Percentiles rank a stretch among this genome's conserved stretches.
Conservation (phyloP, 2,113 vertebrate genomes). For the Chinchilla lanigera region DNA sequence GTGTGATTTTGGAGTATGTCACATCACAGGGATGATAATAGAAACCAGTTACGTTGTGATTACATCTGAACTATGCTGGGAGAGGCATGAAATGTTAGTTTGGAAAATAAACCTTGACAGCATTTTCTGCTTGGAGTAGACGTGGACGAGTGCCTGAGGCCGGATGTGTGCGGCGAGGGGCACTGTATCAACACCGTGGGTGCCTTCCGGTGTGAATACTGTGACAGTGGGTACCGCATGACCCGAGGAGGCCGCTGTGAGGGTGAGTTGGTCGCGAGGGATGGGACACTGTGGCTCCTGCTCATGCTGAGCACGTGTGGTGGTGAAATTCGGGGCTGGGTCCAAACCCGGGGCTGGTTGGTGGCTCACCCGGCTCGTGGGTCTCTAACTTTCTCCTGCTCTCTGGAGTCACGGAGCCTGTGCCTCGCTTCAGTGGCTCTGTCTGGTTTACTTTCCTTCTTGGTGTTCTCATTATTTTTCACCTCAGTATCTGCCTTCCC, state of each 20-base stretch:
- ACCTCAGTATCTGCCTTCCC: background rate
- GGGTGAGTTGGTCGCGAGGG: conserved; percentile 81
- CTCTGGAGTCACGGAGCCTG: background rate
- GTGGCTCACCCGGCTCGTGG: accelerated
- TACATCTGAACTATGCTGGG: background rate
- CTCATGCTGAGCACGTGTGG: accelerated
- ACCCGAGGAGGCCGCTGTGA: conserved; percentile 87
- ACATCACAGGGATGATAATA: background rate
- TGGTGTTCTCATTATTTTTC: background rate
- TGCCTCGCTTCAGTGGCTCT: background rate
- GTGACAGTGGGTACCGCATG: conserved; percentile 89
- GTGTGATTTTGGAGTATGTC: background rate
- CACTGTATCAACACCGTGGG: conserved; percentile 90
- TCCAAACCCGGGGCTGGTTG: accelerated
- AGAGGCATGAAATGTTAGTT: background rate
- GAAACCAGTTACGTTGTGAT: background rate
- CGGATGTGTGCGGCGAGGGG: conserved; percentile 87
- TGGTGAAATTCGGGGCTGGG: background rate
- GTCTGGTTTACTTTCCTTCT: background rate
- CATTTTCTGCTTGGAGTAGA: conserved; percentile 82
- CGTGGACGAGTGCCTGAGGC: conserved; percentile 90
- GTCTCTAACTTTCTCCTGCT: too few species aligned
- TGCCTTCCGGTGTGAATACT: conserved; percentile 90
- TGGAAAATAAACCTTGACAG: background rate
- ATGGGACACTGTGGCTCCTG: accelerated